phyloP scores from a whole-genome alignment of 1,140 invertebrate species.

The Saccostrea echinata region DNA sequence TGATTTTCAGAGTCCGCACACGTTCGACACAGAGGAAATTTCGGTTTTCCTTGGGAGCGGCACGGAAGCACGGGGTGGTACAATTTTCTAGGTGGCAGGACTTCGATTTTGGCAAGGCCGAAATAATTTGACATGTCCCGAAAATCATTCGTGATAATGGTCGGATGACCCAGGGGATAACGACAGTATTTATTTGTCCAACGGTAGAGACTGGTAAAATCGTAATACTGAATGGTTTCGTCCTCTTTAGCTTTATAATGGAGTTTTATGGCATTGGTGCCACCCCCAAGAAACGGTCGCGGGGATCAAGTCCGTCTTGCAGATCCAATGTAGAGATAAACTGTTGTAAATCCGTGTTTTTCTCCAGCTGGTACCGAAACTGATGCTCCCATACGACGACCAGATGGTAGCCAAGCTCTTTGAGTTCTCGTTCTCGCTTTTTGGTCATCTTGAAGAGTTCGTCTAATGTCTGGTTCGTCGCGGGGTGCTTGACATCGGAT shows the following conservation, averaged over 20 bases:
- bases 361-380: constrained; percentile 10
- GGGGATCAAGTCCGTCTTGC: constrained; percentile 47
- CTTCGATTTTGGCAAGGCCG: constrained; percentile 49
- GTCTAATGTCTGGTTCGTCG: constrained; percentile 37
- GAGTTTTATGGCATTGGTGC: constrained; percentile 55
- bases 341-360: not conserved
- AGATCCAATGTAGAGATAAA: constrained; percentile 48
- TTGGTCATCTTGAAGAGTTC: constrained; percentile 33
- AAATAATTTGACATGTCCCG: constrained; percentile 16
- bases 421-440: constrained; percentile 18
- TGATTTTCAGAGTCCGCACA: constrained; percentile 48
- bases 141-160: constrained; percentile 43
- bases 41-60: constrained; percentile 49
- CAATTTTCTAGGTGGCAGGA: constrained; percentile 41
- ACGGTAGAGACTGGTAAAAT: constrained; percentile 53
- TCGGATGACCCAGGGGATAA: constrained; percentile 52
- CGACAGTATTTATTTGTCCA: constrained; percentile 42
- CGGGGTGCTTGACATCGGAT: constrained; percentile 1
- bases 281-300: constrained; percentile 52
- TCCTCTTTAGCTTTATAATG: constrained; percentile 44
- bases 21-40: constrained; percentile 51
- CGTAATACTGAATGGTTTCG: constrained; percentile 53
- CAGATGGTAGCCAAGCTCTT: not conserved
- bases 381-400: constrained; percentile 51
- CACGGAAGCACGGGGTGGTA: constrained; percentile 52